Conservation (phyloP, 2,888 invertebrate genomes). For the Rugalucina vietnamica region DNA sequence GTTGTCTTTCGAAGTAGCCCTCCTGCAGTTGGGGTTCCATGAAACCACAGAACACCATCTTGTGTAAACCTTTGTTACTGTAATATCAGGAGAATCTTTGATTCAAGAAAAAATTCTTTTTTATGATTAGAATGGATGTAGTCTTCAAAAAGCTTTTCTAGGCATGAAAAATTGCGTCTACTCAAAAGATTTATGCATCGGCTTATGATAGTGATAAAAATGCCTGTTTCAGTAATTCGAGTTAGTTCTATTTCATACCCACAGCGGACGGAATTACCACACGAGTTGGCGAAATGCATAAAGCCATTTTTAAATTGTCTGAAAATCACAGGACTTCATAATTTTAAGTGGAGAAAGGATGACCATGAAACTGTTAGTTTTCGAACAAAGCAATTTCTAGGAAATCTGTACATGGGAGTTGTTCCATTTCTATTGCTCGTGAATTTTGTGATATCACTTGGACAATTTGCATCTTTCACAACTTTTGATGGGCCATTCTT, state of each 20-base stretch:
- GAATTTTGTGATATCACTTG: conserved; percentile 58
- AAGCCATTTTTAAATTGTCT: conserved; percentile 44
- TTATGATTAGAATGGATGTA: too few relatives aligned
- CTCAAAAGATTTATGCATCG: too few relatives aligned
- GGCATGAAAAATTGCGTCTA: too few relatives aligned
- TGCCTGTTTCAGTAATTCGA: conserved; percentile 19
- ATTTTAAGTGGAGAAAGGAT: background rate
- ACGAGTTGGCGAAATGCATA: background rate
- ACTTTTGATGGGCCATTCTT: conserved; percentile 59
- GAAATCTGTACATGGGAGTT: conserved; percentile 37
- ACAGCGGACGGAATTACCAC: background rate
- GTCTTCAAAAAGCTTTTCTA: too few relatives aligned
- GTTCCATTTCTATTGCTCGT: conserved; percentile 51
- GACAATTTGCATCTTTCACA: conserved; percentile 44
- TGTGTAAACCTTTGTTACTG: too few relatives aligned
- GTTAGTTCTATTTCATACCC: background rate
- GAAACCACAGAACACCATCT: too few relatives aligned
- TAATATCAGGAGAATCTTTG: too few relatives aligned
- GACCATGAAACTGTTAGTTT: background rate
- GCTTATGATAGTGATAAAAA: conserved; percentile 1
- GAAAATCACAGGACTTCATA: conserved; percentile 50
- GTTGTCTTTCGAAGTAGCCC: too few relatives aligned
- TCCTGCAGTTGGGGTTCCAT: too few relatives aligned
- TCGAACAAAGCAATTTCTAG: background rate
- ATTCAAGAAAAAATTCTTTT: too few relatives aligned